Evolutionary conservation across 2,888 invertebrate genomes (phyloP), one percentile per base, ranked within the genome.

Genomic region (Dynastes maya): DNA sequence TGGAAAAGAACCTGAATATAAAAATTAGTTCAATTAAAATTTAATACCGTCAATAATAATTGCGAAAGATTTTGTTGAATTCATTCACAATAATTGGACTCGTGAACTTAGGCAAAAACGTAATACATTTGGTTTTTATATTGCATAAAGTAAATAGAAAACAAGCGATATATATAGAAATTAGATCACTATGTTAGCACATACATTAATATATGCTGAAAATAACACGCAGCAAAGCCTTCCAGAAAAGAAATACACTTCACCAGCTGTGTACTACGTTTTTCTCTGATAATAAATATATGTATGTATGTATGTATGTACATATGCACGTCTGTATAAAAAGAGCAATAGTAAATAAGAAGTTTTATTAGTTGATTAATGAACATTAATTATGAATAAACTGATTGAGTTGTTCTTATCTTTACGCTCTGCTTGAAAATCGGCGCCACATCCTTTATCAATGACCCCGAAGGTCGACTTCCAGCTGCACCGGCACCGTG

Each of bases 391-490:
- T 74, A 77, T 79, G 79, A 79, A 79, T 79, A 79, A 72, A 77
- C 79, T 65, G 79, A 79, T 77, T 79, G 77, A 79, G 79, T 61
- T 58, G 61, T 77, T 77, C 72, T 79, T 80, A 80, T 77, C 80
- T 80, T 76, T 79, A 79, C 80, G 82, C 80, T 81, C 81, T 80
- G 82, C 79, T 82, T 82, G 83, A 82, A 80, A 82, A 83, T 82
- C 83, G 83, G 83, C 83, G 83, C 83, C 83, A 83, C 80, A 65
- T 65, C 80, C 81, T 82, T 77, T 83, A 82, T 83, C 83, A 80
- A 29, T 79, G 81, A 80, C 82, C 81, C 55, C 79, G 80, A 81
- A 81, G 82, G 80, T 76, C 82, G 81, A 83, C 82, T 80, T 76
- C 80, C 77, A 79, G 80, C 80, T 80, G 80, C 77, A 77, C 65